Base-by-base conservation (phyloP, 2,797 vertebrate genomes). In the Peromyscus attwateri region DNA sequence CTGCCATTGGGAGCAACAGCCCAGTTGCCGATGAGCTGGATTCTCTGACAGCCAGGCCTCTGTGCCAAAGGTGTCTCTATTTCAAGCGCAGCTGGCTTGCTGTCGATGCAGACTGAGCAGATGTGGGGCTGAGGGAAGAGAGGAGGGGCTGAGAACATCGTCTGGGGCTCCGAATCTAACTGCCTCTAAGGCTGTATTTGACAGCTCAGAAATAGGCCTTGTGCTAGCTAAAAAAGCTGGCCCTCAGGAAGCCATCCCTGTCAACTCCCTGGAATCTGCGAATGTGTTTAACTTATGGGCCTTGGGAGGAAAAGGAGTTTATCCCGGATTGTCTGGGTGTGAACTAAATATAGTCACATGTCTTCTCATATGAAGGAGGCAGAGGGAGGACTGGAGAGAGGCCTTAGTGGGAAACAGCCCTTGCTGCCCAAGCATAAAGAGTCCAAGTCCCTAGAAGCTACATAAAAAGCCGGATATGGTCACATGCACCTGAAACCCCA, bases 61-160 rank as follows among this genome's bases (percentile, higher is more conserved):
- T 68, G 70, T 64, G 43, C 34, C 64, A 85, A 55, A 27, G 5
- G 4, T 79, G 70, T 90, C 80, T 90, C 43, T 85, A 62, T 49
- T 95, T 89, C 37, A 80, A 75, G 68, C n/a, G 31, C 68, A 81
- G 62, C 40, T 82, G 81, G 66, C 76, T 91, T 57, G 81, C 75
- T 68, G 46, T 81, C 75, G 60, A 27, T 91, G 49, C 43, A 77
- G 52, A 66, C 64, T 16, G 43, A 75, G 73, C 10, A 83, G n/a
- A 83, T 64, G 12, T 70, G 68, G 81, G 43, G 43, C 43, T 43
- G 43, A 43, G 43, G 43, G 87, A 92, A 68, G 40, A 29, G 2
- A 90, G 57, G 70, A 34, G 55, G 55, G 79, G 57, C 3, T 46
- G 46, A 31, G 57, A 68, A 70, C 57, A 49, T 34, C 81, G 75